Evolutionary conservation across 1,140 invertebrate species (phyloP), one percentile per base, ranked within the genome.

Genomic region (Apis florea): DNA sequence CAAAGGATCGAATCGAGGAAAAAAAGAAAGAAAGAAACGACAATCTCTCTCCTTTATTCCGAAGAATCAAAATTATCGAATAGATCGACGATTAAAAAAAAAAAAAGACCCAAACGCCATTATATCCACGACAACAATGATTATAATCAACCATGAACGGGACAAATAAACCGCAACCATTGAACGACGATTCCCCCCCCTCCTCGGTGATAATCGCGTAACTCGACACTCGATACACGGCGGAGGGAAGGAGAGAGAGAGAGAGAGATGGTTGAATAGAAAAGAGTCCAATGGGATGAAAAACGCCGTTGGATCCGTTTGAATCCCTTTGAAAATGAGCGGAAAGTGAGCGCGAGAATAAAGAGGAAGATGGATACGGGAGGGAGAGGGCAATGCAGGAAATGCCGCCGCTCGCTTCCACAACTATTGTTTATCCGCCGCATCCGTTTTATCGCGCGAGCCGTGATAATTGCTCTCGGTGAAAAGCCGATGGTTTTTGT

Each of bases 391-490:
- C 2, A 24, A 10, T 3, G 17, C 69, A 72, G 79, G 79, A 80
- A 74, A 66, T 24, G 79, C 26, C 40, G 67, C 40, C 51, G 31
- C 64, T 53, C 49, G 26, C 19, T 21, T 4, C 11, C n/a, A n/a
- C 1, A 53, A 2, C 51, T 70, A 66, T 81, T 81, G 71, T 81
- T 81, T 74, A 58, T 80, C 51, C 61, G 40, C 0, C 24, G 51
- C 64, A 49, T 66, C 71, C 79, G 79, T 74, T 81, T 75, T 81
- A 81, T 75, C 51, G 51, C 51, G 53, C 31, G 6, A 40, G 4
- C 31, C 13, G 63, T 51, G 58, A 81, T 74, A 75, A 81, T 81
- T 74, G 53, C 61, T 11, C 2, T 1, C 19, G 40, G 40, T 64
- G 78, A 66, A 80, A 67, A 72, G 78, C 78, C 70, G 21, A 74